Conservation (phyloP, 2,113 vertebrate genomes). For the Apaloderma vittatum region DNA sequence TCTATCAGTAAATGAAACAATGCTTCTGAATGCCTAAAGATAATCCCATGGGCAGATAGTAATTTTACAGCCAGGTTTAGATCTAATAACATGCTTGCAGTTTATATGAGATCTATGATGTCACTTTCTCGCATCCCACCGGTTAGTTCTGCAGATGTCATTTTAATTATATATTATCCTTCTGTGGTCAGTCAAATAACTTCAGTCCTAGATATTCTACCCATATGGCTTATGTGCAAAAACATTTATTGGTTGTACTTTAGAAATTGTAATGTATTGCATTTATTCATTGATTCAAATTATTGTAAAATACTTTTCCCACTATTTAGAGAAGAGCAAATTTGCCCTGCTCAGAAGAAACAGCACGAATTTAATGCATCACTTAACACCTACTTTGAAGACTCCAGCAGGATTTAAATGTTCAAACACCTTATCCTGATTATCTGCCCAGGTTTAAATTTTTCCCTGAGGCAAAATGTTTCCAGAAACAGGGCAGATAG, state of each 20-base stretch:
- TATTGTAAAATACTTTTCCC: conserved; percentile 13
- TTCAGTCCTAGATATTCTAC: conserved; percentile 18
- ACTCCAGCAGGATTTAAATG: conserved; percentile 45
- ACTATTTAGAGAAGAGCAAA: conserved; percentile 46
- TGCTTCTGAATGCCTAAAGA: conserved; percentile 49
- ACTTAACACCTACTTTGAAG: conserved; percentile 55
- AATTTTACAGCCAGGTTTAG: conserved; percentile 69
- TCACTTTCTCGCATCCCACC: background rate
- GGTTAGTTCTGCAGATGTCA: conserved; percentile 26
- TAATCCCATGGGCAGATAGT: conserved; percentile 61
- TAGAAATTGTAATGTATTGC: conserved; percentile 30
- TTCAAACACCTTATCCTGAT: conserved; percentile 52
- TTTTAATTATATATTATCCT: conserved; percentile 60
- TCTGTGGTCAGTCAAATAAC: conserved; percentile 52
- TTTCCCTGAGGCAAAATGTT: conserved; percentile 45
- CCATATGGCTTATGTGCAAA: conserved; percentile 45
- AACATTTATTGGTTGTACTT: background rate
- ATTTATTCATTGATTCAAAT: conserved; percentile 54
- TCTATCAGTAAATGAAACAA: conserved; percentile 66
- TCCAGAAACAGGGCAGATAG: background rate
- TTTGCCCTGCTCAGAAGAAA: conserved; percentile 31
- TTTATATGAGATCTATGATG: conserved; percentile 50
- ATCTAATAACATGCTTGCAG: conserved; percentile 61
- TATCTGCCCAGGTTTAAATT: conserved; percentile 24
- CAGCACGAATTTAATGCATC: conserved; percentile 62